Conservation (phyloP, 1,140 invertebrate genomes). For the Ceratosolen solmsi region DNA sequence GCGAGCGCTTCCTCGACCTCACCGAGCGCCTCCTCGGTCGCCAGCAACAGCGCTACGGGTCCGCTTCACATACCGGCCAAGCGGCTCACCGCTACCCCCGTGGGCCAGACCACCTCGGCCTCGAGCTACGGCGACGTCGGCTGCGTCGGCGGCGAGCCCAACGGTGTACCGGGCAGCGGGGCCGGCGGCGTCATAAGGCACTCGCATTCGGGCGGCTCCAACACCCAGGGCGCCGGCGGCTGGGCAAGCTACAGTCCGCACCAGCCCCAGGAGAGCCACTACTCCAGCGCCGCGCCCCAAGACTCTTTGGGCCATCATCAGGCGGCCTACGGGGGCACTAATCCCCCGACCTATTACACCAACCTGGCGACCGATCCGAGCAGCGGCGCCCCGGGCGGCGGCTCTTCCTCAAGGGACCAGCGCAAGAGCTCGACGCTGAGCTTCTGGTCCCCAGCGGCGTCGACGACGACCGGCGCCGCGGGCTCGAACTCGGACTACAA, state of each 20-base stretch:
- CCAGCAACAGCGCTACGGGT: constrained; percentile 77
- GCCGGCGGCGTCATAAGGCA: constrained; percentile 81
- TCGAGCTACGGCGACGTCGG: constrained; percentile 76
- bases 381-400: constrained; percentile 38
- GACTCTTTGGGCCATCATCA: constrained; percentile 80
- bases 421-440: constrained; percentile 75
- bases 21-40: constrained; percentile 77
- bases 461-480: constrained; percentile 67
- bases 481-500: constrained; percentile 76
- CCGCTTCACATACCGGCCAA: constrained; percentile 90
- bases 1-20: constrained; percentile 75
- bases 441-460: constrained; percentile 81
- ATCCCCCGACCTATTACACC: constrained; percentile 85
- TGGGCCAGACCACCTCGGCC: constrained; percentile 53
- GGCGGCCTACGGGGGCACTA: constrained; percentile 75
- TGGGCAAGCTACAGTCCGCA: constrained; percentile 72
- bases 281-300: constrained; percentile 63
- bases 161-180: constrained; percentile 75
- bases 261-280: constrained; percentile 72
- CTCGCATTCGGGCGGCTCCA: constrained; percentile 80
- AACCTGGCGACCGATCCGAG: constrained; percentile 80
- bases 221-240: constrained; percentile 63
- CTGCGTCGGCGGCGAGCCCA: constrained; percentile 74
- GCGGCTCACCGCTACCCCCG: constrained; percentile 74
- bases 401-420: constrained; percentile 74